Percentiles rank a stretch among this genome's conserved stretches.
Evolutionary conservation across 2,113 vertebrate genomes (phyloP).

Genomic region (Microtus pennsylvanicus): DNA sequence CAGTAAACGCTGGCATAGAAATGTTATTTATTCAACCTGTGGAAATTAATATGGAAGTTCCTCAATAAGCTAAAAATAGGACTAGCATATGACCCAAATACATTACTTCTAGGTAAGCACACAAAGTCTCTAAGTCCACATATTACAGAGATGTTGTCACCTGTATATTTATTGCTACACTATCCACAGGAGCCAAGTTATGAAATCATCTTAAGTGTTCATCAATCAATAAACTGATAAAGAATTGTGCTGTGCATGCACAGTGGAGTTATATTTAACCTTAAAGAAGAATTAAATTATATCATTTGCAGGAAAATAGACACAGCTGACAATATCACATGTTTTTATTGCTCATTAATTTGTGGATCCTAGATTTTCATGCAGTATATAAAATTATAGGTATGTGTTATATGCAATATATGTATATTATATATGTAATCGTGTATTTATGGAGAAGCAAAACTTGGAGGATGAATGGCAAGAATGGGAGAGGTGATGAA

Average conservation of each 20-base stretch:
- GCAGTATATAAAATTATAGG: neutral
- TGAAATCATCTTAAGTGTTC: neutral
- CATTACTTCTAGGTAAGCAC: too few relatives aligned
- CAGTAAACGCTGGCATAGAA: neutral
- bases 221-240: neutral
- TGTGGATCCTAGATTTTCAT: neutral
- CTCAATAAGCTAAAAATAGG: neutral
- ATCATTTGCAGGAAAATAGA: neutral
- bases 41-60: neutral
- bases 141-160: neutral
- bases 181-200: neutral
- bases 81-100: neutral
- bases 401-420: neutral
- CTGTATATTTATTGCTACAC: neutral
- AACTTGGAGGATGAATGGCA: neutral
- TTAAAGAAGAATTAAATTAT: neutral
- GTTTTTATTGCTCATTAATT: neutral
- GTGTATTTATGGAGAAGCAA: neutral
- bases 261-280: neutral
- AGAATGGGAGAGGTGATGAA: neutral
- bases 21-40: neutral
- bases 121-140: neutral
- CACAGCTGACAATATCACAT: neutral
- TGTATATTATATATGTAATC: neutral
- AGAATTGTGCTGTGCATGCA: neutral